Base-by-base conservation (phyloP, 2,797 vertebrate species). In the Stomatorhinus walkeri region DNA sequence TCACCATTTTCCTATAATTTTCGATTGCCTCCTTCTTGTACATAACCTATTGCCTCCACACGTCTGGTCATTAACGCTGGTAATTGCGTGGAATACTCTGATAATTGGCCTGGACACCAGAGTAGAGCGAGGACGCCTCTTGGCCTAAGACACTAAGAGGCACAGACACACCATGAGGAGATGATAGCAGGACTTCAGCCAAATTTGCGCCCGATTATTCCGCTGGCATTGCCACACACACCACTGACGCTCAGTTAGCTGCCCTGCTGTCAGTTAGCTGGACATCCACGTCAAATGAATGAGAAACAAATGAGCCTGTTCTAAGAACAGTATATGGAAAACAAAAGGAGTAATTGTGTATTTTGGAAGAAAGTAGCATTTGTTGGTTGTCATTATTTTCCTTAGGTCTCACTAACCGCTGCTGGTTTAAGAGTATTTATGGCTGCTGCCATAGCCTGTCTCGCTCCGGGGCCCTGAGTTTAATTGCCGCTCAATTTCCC, bases 401-500 rank as follows among this genome's bases (percentile, higher is more conserved):
- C 76, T 46, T 81, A 81, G 76, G 8, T 81, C 76, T 81, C 76
- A 81, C 40, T 81, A 81, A 81, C 49, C 3, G 22, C 14, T 32
- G 14, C 84, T 54, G 22, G 32, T 52, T 49, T 49, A 32, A 14
- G 84, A 54, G 84, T 54, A 85, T 85, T 85, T 85, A 85, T 52
- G 51, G 84, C 5, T 52, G 84, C 84, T 32, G 22, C 84, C 48
- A 52, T 54, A 28, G 28, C 12, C 84, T 54, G 24, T 28, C 46
- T 54, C 24, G 9, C 49, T 81, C 84, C 46, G 5, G 84, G 49
- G 84, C 24, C 48, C 84, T 4, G 28, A 85, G 84, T 51, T 51
- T 85, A 85, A 85, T 85, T 85, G 84, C 84, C 48, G 84, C 51
- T 85, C 84, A 85, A 85, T 85, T 85, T 85, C 84, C 48, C 84